A percentile compares a stretch with the other conserved stretches of the same genome.
These are phyloP conservation scores for Naja naja DNA, from an alignment of 2,113 vertebrate species.

Conservation along the genomic window DNA sequence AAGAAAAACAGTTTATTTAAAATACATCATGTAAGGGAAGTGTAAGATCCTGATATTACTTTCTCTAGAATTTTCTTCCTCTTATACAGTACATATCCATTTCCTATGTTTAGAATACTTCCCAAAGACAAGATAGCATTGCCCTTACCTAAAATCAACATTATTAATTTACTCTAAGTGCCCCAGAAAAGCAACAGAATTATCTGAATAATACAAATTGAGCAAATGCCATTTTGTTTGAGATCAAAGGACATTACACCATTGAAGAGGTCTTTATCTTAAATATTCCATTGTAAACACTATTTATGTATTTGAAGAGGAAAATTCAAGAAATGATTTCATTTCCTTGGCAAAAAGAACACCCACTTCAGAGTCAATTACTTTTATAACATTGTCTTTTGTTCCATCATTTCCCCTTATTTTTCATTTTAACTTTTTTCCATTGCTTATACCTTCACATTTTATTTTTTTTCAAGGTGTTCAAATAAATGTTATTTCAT, in stretches of 20 bases:
- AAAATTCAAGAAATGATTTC: neutral
- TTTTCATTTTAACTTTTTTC: neutral
- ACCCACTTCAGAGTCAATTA: neutral
- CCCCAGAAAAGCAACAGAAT: neutral
- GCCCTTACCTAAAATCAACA: neutral
- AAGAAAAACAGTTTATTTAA: no score
- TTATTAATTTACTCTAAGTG: neutral
- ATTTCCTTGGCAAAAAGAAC: neutral
- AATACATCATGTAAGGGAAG: no score
- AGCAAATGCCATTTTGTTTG: neutral
- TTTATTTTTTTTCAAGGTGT: neutral
- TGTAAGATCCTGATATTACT: no score
- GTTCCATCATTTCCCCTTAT: neutral
- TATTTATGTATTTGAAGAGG: neutral
- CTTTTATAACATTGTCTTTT: neutral
- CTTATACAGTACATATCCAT: no score
- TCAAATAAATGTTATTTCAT: neutral
- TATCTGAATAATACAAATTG: neutral
- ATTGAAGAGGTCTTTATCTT: neutral
- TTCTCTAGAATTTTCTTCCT: no score
- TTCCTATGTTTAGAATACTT: neutral
- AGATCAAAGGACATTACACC: neutral
- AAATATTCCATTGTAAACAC: neutral
- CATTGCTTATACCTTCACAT: neutral
- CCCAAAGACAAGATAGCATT: neutral